These are phyloP conservation scores for Plectropomus leopardus DNA, from an alignment of 2,113 vertebrate species.

Conservation along the genomic window DNA sequence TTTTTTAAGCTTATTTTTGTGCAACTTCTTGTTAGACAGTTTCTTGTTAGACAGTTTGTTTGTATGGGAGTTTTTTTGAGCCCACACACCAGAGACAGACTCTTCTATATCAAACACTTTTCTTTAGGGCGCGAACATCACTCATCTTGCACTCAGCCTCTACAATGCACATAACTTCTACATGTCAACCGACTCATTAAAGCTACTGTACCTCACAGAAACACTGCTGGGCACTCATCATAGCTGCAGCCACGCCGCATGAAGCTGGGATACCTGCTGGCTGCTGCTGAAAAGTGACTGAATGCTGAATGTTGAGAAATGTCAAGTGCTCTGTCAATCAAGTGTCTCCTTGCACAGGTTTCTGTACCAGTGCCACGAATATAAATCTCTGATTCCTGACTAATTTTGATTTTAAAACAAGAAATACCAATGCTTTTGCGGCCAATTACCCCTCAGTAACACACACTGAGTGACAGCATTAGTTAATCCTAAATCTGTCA, in stretches of 20 bases:
- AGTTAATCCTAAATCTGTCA: constrained; percentile 8
- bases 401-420: constrained; percentile 2
- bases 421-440: not conserved
- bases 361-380: not conserved
- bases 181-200: constrained; percentile 41
- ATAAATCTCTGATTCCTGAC: not conserved
- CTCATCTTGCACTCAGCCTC: constrained; percentile 17
- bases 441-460: constrained; percentile 1
- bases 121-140: not conserved
- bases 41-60: not conserved
- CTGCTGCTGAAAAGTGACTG: constrained; percentile 41
- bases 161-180: constrained; percentile 18
- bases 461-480: not conserved
- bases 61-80: not conserved
- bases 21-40: not conserved
- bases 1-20: not conserved
- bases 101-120: constrained; percentile 17
- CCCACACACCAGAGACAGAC: constrained; percentile 19
- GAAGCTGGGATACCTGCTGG: constrained; percentile 24
- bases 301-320: constrained; percentile 25
- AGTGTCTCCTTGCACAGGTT: constrained; percentile 7
- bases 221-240: constrained; percentile 13
- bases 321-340: constrained; percentile 49
- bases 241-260: constrained; percentile 27
- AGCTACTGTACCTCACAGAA: constrained; percentile 13